These are phyloP conservation scores for Dioctria rufipes DNA, from an alignment of 2,888 invertebrate genomes.

Conservation along the genomic window DNA sequence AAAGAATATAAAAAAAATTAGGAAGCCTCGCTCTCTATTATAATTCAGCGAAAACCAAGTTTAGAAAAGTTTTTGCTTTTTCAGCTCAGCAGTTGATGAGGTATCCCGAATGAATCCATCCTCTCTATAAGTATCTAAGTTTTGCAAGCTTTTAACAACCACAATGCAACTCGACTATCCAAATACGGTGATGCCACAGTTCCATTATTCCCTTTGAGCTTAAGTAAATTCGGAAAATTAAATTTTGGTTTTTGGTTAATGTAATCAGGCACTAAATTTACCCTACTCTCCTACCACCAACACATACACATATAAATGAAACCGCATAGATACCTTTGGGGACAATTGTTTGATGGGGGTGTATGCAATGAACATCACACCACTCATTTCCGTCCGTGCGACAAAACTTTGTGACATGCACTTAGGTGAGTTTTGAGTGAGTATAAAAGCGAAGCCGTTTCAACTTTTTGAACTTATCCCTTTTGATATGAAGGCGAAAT, in stretches of 20 bases:
- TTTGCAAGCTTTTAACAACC: constrained; percentile 38
- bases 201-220: constrained; percentile 48
- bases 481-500: neutral
- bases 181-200: constrained; percentile 39
- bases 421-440: neutral
- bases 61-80: neutral
- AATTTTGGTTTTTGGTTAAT: constrained; percentile 47
- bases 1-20: too few relatives aligned
- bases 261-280: constrained; percentile 48
- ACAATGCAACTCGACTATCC: constrained; percentile 43
- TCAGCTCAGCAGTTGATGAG: constrained; percentile 4
- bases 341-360: neutral
- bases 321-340: constrained; percentile 6
- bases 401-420: constrained; percentile 16
- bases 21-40: neutral
- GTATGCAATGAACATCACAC: neutral
- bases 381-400: neutral
- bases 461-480: neutral
- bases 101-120: neutral
- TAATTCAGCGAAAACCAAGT: neutral
- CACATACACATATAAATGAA: constrained; percentile 12
- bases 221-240: constrained; percentile 49
- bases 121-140: neutral
- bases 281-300: neutral
- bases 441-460: neutral